These are phyloP conservation scores for Urechis unicinctus DNA, from an alignment of 2,888 invertebrate species.

Conservation along the genomic window DNA sequence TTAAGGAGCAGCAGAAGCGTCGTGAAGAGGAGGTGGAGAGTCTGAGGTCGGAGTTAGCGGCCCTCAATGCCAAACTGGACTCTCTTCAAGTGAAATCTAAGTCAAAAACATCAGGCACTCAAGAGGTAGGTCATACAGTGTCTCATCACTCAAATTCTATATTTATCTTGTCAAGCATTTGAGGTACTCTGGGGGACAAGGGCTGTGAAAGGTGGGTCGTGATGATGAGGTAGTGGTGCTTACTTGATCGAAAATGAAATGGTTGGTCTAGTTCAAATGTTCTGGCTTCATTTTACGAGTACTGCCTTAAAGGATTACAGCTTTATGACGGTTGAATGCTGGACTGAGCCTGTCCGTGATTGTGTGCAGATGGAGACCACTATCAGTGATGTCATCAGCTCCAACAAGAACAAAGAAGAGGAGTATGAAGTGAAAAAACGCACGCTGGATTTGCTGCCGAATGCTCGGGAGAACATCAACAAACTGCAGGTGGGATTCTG, in stretches of 20 bases:
- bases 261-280: too few species aligned
- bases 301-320: too few species aligned
- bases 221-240: too few species aligned
- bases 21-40: constrained; percentile 41
- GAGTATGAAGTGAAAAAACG: constrained; percentile 46
- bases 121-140: background rate
- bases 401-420: constrained; percentile 38
- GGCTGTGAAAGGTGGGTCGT: too few species aligned
- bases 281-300: too few species aligned
- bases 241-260: too few species aligned
- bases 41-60: constrained; percentile 36
- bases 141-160: too few species aligned
- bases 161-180: too few species aligned
- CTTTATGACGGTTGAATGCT: too few species aligned
- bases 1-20: constrained; percentile 37
- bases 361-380: constrained; percentile 36
- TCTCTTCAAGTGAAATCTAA: constrained; percentile 30
- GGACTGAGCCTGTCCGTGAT: constrained; percentile 1
- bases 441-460: constrained; percentile 62
- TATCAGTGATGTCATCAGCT: constrained; percentile 50
- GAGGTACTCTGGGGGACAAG: too few species aligned
- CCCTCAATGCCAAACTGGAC: constrained; percentile 35
- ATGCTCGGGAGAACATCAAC: constrained; percentile 53
- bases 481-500: constrained; percentile 40
- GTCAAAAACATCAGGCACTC: constrained; percentile 30